These are phyloP conservation scores for Cochlearius cochlearius DNA, from an alignment of 2,113 vertebrate species.

Conservation along the genomic window DNA sequence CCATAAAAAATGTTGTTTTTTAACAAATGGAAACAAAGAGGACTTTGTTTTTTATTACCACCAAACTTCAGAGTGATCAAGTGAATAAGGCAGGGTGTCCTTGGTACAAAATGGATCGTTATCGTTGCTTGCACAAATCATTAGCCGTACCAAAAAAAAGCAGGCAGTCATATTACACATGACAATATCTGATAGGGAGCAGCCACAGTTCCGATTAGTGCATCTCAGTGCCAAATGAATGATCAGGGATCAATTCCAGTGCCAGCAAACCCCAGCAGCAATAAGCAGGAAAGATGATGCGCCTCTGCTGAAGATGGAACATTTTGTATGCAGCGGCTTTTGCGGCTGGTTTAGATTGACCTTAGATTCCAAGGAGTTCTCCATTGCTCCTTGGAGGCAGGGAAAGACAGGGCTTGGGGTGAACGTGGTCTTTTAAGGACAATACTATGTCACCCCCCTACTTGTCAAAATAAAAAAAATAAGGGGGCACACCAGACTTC, in stretches of 20 bases:
- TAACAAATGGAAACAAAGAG: neutral
- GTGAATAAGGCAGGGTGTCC: neutral
- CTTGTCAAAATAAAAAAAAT: neutral
- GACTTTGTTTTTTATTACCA: neutral
- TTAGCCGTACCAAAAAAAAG: neutral
- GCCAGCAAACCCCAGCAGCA: neutral
- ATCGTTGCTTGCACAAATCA: neutral
- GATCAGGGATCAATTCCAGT: neutral
- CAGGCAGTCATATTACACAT: neutral
- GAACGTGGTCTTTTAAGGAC: neutral
- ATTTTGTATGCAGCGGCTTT: neutral
- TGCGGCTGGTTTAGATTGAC: neutral
- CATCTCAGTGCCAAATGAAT: neutral
- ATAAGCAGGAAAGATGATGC: neutral
- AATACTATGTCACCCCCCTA: neutral
- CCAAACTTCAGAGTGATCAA: neutral
- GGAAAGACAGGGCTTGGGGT: neutral
- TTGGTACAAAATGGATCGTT: neutral
- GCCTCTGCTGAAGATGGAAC: neutral
- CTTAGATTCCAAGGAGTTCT: neutral
- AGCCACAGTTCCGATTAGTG: neutral
- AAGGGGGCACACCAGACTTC: neutral
- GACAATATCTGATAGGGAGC: neutral
- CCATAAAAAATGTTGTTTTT: neutral
- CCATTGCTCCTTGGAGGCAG: neutral